Evolutionary conservation across 2,888 invertebrate genomes (phyloP).

Genomic region (Himalopsyche anomala): DNA sequence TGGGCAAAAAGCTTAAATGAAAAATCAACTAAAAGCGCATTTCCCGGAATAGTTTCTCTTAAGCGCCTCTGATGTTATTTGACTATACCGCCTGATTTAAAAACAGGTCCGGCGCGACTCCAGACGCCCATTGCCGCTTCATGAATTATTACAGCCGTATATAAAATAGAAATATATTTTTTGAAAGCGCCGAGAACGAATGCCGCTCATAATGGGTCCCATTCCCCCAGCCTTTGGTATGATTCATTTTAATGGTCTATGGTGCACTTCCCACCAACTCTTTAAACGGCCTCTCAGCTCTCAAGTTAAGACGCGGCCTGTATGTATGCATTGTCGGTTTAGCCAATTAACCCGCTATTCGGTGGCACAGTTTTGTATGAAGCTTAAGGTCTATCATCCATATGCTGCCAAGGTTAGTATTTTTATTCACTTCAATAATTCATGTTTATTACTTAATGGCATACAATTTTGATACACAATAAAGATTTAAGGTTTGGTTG

Average conservation of each 20-base stretch:
- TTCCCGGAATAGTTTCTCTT: not conserved
- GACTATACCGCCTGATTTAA: slow-evolving; percentile 31
- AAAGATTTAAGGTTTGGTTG: too few relatives aligned
- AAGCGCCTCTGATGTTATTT: not conserved
- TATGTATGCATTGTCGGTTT: not conserved
- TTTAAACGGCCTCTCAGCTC: slow-evolving; percentile 11
- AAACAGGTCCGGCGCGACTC: slow-evolving; percentile 44
- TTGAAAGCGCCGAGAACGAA: slow-evolving; percentile 50
- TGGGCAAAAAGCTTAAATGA: not conserved
- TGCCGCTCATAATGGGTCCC: slow-evolving; percentile 47
- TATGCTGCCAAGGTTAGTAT: not conserved
- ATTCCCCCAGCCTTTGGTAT: slow-evolving; percentile 24
- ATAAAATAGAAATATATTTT: slow-evolving; percentile 54
- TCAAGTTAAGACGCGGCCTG: slow-evolving; percentile 15
- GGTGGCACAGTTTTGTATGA: slow-evolving; percentile 7
- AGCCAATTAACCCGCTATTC: slow-evolving; percentile 41
- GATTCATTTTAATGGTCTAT: slow-evolving; percentile 55
- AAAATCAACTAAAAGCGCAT: not conserved
- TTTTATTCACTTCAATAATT: too few relatives aligned
- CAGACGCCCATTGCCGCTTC: slow-evolving; percentile 32
- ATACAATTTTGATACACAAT: too few relatives aligned
- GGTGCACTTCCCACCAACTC: slow-evolving; percentile 18
- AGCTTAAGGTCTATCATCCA: not conserved
- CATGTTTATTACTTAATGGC: too few relatives aligned
- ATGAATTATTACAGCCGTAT: slow-evolving; percentile 36